Evolutionary conservation across 2,888 invertebrate genomes (phyloP), one percentile per base, ranked within the genome.

Genomic region (Cerastis leucographa): DNA sequence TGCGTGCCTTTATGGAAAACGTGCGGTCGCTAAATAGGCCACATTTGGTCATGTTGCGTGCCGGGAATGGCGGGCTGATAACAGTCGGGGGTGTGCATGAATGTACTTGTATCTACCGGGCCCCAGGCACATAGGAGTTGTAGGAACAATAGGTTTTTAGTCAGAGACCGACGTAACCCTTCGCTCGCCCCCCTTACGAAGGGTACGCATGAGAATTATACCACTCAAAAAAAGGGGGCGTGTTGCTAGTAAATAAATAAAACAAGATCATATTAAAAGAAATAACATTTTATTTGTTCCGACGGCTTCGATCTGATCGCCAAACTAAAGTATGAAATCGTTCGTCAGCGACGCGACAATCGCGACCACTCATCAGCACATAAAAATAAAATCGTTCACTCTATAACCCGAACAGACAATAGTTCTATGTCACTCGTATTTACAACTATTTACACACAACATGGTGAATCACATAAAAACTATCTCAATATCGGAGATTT

Each of bases 231-330:
- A 1, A 35, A 35, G 17, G 6, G 19, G 56, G 59, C 29, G 4
- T 1, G 19, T 19, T 19, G 19, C 44, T 46, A 59, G 40, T 29
- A 56, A 56, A 66, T 11, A 88, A 88, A 90, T 89, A 81, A 85
- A 89, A 87, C 76, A 46, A 81, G 62, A 19, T 56, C 62, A 81
- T 86, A 82, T 79, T 93, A 94, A 93, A 95, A 95, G 95, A 96
- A 95, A 95, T 95, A 96, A 94, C 93, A 90, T 94, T 95, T 89
- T 86, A 89, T 91, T 94, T 94, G 94, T 94, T 94, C 94, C 87
- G 88, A 89, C 89, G 92, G 91, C 92, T 88, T 90, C 89, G 80
- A 78, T 81, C 89, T 74, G 69, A 88, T 88, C 85, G 89, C 88
- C 88, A 88, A 87, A 87, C 82, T 84, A 87, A 81, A 80, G 70